Percentiles rank a stretch among this genome's conserved stretches.
Conservation (phyloP, 2,888 invertebrate genomes). For the Petrophora chlorosata region DNA sequence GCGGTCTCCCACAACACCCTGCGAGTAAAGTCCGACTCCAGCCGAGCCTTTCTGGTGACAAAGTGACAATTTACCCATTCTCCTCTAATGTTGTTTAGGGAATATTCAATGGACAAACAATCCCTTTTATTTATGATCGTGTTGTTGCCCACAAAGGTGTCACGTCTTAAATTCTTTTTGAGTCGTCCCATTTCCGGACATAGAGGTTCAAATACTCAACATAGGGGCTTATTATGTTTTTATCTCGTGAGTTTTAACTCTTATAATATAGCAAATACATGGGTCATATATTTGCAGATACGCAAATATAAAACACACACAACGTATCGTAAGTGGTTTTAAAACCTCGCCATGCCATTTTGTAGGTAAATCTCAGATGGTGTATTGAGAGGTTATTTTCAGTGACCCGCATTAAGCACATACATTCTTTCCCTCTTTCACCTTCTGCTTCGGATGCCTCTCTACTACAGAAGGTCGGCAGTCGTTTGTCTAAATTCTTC, state of each 20-base stretch:
- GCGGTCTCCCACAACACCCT: slow-evolving; percentile 54
- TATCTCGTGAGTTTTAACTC: no score
- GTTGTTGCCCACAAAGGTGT: slow-evolving; percentile 67
- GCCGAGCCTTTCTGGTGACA: slow-evolving; percentile 65
- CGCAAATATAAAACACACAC: no score
- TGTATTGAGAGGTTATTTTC: no score
- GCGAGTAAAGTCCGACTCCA: slow-evolving; percentile 54
- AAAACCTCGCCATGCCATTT: no score
- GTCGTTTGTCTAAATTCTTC: background rate
- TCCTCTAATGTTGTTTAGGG: slow-evolving; percentile 78
- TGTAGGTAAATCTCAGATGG: no score
- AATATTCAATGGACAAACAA: slow-evolving; percentile 72
- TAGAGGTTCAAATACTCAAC: background rate
- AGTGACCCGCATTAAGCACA: no score
- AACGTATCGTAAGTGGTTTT: no score
- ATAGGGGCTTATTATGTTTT: no score
- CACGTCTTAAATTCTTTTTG: slow-evolving; percentile 62
- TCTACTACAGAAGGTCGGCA: background rate
- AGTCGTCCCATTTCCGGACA: slow-evolving; percentile 76
- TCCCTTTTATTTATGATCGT: slow-evolving; percentile 73
- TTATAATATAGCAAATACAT: no score
- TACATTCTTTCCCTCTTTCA: no score
- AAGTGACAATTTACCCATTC: slow-evolving; percentile 80
- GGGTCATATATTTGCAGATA: no score
- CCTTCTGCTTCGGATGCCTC: no score